Conservation (phyloP, 2,888 invertebrate species). For the Sinhomidia bicolor region DNA sequence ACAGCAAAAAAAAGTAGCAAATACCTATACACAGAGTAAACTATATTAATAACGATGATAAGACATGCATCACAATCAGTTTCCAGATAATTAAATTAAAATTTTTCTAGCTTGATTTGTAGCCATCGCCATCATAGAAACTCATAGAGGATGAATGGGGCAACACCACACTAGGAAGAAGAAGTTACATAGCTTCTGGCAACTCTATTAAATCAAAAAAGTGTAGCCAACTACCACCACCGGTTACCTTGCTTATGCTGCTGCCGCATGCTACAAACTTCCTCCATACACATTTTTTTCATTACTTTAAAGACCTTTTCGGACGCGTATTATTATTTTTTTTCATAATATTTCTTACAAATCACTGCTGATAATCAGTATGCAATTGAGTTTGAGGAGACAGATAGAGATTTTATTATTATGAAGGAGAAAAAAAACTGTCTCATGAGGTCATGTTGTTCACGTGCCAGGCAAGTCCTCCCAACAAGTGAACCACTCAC, state of each 20-base stretch:
- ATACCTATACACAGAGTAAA: neutral
- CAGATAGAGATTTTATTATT: neutral
- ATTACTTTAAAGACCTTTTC: neutral
- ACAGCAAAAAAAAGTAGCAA: conserved; percentile 3
- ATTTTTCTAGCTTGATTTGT: neutral
- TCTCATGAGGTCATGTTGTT: conserved; percentile 57
- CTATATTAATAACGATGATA: neutral
- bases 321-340: too few species aligned
- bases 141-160: neutral
- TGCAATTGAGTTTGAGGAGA: neutral
- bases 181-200: too few species aligned
- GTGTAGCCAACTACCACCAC: neutral
- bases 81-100: conserved; percentile 17
- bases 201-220: neutral
- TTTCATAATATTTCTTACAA: neutral
- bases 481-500: conserved; percentile 33
- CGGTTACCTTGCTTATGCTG: neutral
- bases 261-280: neutral
- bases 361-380: neutral
- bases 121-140: neutral
- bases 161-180: too few species aligned
- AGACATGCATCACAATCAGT: neutral
- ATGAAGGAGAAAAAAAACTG: conserved; percentile 20
- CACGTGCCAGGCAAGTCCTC: conserved; percentile 53
- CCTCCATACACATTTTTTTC: neutral